Percentiles rank a stretch among this genome's conserved stretches.
Conservation (phyloP, 2,113 vertebrate species). For the Glaucomys volans region DNA sequence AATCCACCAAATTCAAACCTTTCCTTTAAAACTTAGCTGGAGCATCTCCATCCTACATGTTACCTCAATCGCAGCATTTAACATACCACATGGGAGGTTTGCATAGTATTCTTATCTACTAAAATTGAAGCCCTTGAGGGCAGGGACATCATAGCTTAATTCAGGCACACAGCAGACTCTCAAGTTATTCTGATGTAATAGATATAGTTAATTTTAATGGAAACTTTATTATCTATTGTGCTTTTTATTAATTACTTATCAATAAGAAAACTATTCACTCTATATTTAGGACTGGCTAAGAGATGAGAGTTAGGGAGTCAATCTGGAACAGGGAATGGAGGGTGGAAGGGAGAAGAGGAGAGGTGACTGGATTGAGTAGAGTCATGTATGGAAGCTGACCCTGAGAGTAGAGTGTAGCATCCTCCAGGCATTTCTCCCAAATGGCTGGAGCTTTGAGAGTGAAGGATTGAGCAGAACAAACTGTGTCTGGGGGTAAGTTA, state of each 20-base stretch:
- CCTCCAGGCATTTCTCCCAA: background rate
- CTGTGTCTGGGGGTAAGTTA: background rate
- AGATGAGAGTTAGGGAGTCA: background rate
- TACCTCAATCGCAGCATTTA: background rate
- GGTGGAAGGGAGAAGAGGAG: background rate
- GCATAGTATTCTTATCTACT: background rate
- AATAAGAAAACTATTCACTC: background rate
- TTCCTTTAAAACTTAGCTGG: background rate
- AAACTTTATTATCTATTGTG: background rate
- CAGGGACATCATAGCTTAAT: background rate
- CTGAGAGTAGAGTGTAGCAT: background rate
- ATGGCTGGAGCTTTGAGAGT: background rate
- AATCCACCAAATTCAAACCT: constrained; percentile 17
- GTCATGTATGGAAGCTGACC: background rate
- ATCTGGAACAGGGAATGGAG: background rate
- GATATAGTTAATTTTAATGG: background rate
- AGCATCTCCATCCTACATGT: background rate
- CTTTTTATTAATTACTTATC: background rate
- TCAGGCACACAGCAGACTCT: background rate
- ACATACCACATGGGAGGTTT: background rate
- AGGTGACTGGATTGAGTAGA: background rate
- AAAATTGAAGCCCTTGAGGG: background rate
- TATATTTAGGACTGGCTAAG: background rate
- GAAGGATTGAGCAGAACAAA: background rate
- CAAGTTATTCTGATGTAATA: background rate